Evolutionary conservation across 2,888 invertebrate species (phyloP).

Genomic region (Drosophila heteroneura): DNA sequence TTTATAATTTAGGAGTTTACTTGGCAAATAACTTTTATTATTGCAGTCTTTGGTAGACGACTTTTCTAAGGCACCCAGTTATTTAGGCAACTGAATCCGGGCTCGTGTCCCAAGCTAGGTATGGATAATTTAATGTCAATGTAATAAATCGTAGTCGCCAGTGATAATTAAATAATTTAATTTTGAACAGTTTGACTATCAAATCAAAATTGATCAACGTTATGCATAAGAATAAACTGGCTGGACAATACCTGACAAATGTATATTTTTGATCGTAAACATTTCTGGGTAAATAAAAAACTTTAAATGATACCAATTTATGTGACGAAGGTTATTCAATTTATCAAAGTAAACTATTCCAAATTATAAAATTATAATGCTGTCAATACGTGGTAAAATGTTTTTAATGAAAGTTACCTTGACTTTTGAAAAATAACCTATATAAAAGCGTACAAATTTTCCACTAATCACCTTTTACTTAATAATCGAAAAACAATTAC

Average conservation of each 20-base stretch:
- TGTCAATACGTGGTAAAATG: neutral
- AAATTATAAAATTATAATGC: neutral
- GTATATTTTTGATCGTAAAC: neutral
- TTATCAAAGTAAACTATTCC: neutral
- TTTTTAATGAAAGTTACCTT: neutral
- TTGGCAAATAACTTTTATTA: slow-evolving; percentile 3
- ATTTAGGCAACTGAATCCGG: neutral
- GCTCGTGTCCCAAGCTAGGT: neutral
- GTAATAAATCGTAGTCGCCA: neutral
- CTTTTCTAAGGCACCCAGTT: neutral
- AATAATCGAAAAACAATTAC: neutral
- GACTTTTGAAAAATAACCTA: neutral
- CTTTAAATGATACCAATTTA: neutral
- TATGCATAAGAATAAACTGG: neutral
- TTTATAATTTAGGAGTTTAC: slow-evolving; percentile 8
- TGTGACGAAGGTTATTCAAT: neutral
- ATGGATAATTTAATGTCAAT: neutral
- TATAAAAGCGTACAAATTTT: neutral
- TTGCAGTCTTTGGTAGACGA: neutral
- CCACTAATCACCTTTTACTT: neutral
- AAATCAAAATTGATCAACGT: neutral
- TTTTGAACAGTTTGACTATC: neutral
- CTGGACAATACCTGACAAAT: neutral
- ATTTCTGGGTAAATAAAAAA: neutral
- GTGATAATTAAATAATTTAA: neutral